phyloP scores from a whole-genome alignment of 2,113 vertebrate genomes.

The Gallinago undulata region DNA sequence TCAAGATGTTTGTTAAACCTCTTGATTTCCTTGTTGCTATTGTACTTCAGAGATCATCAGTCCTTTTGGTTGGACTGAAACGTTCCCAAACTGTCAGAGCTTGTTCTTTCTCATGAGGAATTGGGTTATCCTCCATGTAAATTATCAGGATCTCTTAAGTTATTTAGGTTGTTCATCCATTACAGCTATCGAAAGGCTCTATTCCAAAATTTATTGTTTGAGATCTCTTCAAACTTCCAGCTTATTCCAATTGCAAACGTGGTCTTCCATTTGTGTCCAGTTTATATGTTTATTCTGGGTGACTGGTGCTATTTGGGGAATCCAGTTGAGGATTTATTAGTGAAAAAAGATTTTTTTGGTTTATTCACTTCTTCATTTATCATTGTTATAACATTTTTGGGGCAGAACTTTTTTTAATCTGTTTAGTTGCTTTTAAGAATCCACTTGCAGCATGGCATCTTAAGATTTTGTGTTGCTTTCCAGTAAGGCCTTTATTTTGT shows the following conservation, averaged over 20 bases:
- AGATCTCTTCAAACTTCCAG: neutral
- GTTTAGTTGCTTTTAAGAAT: neutral
- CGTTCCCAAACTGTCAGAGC: neutral
- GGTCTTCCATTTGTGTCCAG: neutral
- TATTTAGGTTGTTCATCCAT: neutral
- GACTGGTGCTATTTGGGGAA: neutral
- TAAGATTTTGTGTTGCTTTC: neutral
- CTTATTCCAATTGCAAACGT: neutral
- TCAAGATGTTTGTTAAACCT: neutral
- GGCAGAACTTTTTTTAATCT: neutral
- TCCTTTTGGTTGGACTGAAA: neutral
- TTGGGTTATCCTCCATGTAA: neutral
- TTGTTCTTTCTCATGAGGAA: neutral
- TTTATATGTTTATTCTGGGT: neutral
- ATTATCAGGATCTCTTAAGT: neutral
- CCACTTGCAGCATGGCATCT: neutral
- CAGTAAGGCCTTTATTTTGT: conserved; percentile 11
- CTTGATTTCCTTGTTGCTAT: neutral
- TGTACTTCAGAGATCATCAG: neutral
- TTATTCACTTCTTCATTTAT: neutral
- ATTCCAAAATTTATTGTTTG: neutral
- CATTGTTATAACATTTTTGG: neutral
- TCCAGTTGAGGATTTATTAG: neutral
- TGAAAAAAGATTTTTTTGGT: neutral
- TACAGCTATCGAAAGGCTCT: neutral